phyloP scores from a whole-genome alignment of 2,797 vertebrate species.

The Chrosomus eos region DNA sequence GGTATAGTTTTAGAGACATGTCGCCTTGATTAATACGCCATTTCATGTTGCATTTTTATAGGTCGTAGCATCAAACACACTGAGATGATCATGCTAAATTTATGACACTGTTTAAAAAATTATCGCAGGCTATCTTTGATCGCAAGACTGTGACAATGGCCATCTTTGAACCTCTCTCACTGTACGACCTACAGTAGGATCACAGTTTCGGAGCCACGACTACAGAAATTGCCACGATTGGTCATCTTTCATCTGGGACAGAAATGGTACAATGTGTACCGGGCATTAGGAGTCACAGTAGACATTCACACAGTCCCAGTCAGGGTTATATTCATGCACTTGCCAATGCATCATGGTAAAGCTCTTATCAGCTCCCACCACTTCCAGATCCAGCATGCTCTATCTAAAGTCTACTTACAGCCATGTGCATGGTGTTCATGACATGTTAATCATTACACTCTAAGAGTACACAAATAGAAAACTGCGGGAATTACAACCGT shows the following conservation, averaged over 20 bases:
- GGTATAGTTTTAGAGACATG: not conserved
- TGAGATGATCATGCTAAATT: too few relatives aligned
- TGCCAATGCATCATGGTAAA: not conserved
- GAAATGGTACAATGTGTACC: not conserved
- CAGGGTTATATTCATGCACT: not conserved
- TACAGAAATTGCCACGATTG: too few relatives aligned
- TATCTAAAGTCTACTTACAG: not conserved
- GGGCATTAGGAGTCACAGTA: not conserved
- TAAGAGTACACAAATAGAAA: conserved; percentile 1
- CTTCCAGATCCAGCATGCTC: not conserved
- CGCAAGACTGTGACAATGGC: too few relatives aligned
- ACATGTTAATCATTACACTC: not conserved
- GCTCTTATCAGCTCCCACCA: not conserved
- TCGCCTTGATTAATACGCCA: too few relatives aligned
- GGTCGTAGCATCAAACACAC: too few relatives aligned
- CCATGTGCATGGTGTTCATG: not conserved
- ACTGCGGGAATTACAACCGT: not conserved
- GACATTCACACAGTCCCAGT: not conserved
- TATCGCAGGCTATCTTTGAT: too few relatives aligned
- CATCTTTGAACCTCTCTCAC: too few relatives aligned
- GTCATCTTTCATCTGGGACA: too few relatives aligned
- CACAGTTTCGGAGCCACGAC: too few relatives aligned
- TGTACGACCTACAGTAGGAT: too few relatives aligned
- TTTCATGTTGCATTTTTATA: too few relatives aligned
- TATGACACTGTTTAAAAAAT: too few relatives aligned